Conservation (phyloP, 2,797 vertebrate species). For the Fistularia tabacaria region DNA sequence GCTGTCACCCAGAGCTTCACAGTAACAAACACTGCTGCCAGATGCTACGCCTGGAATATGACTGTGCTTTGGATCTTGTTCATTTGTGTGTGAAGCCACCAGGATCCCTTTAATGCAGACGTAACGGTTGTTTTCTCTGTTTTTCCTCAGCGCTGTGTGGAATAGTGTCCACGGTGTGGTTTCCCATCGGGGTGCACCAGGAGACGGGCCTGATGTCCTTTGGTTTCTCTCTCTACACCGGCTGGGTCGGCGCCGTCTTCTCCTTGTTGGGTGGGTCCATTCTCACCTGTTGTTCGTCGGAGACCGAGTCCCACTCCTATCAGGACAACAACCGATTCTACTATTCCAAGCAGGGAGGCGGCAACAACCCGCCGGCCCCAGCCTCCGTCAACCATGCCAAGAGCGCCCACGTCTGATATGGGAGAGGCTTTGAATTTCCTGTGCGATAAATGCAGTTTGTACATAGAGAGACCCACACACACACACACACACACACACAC, state of each 20-base stretch:
- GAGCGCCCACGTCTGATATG: constrained; percentile 88
- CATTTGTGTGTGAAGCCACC: no score
- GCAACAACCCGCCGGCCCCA: constrained; percentile 55
- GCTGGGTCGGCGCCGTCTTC: constrained; percentile 89
- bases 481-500: no score
- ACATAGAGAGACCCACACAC: constrained; percentile 23
- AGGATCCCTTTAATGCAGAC: no score
- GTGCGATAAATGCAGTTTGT: constrained; percentile 8
- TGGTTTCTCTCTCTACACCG: constrained; percentile 91
- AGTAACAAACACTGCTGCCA: no score
- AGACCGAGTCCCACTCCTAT: constrained; percentile 76
- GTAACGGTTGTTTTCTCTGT: not conserved
- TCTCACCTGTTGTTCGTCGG: constrained; percentile 84
- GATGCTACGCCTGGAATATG: no score
- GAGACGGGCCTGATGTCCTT: constrained; percentile 90
- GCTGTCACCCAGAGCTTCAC: no score
- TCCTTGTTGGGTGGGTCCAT: constrained; percentile 85
- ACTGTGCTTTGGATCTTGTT: no score
- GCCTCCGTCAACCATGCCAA: constrained; percentile 85
- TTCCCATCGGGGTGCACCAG: constrained; percentile 86
- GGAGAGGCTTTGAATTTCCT: not conserved
- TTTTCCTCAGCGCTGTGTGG: constrained; percentile 81
- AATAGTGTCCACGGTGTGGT: constrained; percentile 91
- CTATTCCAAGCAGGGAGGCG: constrained; percentile 82
- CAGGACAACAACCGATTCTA: constrained; percentile 92